phyloP scores from a whole-genome alignment of 1,140 invertebrate species.

The Matsumurasca onukii region DNA sequence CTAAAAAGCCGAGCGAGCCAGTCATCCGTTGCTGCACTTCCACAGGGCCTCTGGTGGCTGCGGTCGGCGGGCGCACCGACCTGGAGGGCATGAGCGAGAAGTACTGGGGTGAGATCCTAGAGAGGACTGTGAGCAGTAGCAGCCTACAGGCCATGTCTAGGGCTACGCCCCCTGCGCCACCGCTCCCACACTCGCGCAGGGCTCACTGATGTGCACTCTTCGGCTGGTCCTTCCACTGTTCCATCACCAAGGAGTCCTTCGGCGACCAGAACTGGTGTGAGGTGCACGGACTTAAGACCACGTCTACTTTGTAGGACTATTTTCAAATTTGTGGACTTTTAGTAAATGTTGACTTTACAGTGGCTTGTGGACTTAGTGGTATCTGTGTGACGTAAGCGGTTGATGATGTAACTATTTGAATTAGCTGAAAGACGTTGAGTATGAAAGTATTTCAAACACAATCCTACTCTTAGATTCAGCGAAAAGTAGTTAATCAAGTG shows the following conservation, averaged over 20 bases:
- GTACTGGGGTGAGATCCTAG: conserved; percentile 74
- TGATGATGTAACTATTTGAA: no score
- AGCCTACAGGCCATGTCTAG: conserved; percentile 63
- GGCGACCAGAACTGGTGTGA: conserved; percentile 24
- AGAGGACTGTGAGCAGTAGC: conserved; percentile 66
- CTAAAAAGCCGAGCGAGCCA: conserved; percentile 31
- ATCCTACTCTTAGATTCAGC: no score
- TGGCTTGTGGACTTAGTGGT: no score
- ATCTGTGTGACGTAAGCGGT: no score
- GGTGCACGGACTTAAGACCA: conserved; percentile 14
- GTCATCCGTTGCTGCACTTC: conserved; percentile 27
- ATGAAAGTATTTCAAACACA: no score
- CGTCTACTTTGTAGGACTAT: background rate
- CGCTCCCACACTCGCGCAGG: background rate
- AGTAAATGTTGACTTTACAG: no score
- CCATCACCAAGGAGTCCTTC: conserved; percentile 25
- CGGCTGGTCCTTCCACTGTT: conserved; percentile 19
- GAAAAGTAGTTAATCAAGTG: no score
- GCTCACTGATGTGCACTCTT: conserved; percentile 24
- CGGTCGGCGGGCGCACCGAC: conserved; percentile 49
- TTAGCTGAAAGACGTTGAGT: no score
- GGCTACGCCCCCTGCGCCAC: background rate
- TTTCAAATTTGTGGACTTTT: no score
- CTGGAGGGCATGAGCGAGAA: conserved; percentile 71
- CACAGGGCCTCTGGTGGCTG: conserved; percentile 8